Conservation (phyloP, 1,140 invertebrate genomes). For the Cyclina sinensis region DNA sequence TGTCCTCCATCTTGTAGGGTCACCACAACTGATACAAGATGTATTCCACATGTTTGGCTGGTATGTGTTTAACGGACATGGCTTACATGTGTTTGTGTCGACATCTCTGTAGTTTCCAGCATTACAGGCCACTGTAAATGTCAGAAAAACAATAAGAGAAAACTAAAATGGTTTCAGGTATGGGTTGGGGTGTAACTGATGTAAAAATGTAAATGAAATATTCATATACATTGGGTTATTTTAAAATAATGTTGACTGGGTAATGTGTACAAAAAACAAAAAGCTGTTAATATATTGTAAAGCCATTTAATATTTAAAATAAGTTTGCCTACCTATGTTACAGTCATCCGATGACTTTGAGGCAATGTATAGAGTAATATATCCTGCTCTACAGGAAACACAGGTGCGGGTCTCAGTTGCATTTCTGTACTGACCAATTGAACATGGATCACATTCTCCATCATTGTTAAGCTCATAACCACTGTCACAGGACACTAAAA, state of each 20-base stretch:
- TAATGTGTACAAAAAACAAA: too few relatives aligned
- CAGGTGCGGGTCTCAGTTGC: slow-evolving; percentile 61
- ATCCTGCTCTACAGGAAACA: slow-evolving; percentile 51
- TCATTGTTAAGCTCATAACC: slow-evolving; percentile 93
- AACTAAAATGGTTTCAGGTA: too few relatives aligned
- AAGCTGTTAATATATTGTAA: too few relatives aligned
- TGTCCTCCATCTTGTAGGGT: slow-evolving; percentile 60
- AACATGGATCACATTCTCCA: slow-evolving; percentile 93
- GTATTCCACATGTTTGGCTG: slow-evolving; percentile 68
- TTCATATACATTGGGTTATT: too few relatives aligned
- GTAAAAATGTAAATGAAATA: too few relatives aligned
- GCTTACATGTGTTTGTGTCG: slow-evolving; percentile 56
- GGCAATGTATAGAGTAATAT: slow-evolving; percentile 58
- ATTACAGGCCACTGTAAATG: slow-evolving; percentile 69
- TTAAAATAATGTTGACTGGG: too few relatives aligned
- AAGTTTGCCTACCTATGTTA: slow-evolving; percentile 61
- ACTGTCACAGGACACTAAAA: slow-evolving; percentile 93
- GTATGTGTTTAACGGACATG: slow-evolving; percentile 69
- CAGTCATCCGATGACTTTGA: slow-evolving; percentile 53
- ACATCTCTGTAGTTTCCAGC: slow-evolving; percentile 66
- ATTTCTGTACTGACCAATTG: slow-evolving; percentile 90
- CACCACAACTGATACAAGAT: slow-evolving; percentile 66
- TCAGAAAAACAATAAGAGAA: neutral
- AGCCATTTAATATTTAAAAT: too few relatives aligned
- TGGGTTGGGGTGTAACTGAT: too few relatives aligned